These are phyloP conservation scores for Harmothoe impar DNA, from an alignment of 2,888 invertebrate species.

Conservation along the genomic window DNA sequence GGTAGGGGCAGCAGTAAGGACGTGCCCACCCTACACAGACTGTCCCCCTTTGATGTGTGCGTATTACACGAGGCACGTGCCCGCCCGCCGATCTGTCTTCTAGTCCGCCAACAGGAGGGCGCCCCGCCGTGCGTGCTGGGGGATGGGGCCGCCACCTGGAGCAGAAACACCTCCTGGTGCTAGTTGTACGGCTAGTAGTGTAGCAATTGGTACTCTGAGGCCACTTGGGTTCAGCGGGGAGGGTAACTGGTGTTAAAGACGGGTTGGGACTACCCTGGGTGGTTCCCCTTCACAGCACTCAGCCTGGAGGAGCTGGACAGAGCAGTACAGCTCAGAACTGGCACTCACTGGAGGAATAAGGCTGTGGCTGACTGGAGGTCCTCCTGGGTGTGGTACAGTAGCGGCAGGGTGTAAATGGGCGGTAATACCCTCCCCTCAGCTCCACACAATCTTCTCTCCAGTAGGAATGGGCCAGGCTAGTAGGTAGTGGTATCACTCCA, in stretches of 20 bases:
- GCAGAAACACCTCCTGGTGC: neutral
- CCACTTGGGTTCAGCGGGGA: neutral
- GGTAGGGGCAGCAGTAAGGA: neutral
- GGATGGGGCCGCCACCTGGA: neutral
- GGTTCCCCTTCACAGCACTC: too few relatives aligned
- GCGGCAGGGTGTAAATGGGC: too few relatives aligned
- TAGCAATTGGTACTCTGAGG: neutral
- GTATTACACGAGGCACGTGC: slow-evolving; percentile 26
- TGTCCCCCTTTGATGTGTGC: slow-evolving; percentile 19
- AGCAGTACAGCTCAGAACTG: too few relatives aligned
- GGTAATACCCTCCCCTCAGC: too few relatives aligned
- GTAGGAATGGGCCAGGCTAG: neutral
- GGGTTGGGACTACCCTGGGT: neutral
- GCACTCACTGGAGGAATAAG: too few relatives aligned
- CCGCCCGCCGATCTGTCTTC: slow-evolving; percentile 3
- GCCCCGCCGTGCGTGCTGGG: neutral
- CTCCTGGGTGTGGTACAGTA: too few relatives aligned
- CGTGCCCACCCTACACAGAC: neutral
- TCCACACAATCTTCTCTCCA: too few relatives aligned
- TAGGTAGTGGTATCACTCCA: neutral
- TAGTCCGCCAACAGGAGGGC: neutral
- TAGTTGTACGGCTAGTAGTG: neutral
- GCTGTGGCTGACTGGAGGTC: too few relatives aligned
- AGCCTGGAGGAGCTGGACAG: too few relatives aligned
- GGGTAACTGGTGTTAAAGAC: neutral